phyloP scores from a whole-genome alignment of 2,888 invertebrate genomes.

The Cheilosia vernalis region DNA sequence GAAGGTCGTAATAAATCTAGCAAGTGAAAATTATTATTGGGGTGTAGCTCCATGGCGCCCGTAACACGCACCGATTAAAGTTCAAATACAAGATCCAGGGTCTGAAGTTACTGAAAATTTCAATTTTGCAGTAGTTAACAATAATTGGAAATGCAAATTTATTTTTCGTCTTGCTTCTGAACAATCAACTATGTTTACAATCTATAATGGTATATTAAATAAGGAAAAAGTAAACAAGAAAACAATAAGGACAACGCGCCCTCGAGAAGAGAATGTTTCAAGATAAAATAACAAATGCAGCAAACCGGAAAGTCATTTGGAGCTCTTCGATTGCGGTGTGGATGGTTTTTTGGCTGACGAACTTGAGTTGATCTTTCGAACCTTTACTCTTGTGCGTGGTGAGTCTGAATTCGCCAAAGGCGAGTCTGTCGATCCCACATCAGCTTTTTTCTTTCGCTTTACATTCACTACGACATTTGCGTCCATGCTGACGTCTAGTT shows the following conservation, averaged over 20 bases:
- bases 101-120: neutral
- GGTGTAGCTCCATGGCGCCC: too few relatives aligned
- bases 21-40: too few relatives aligned
- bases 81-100: too few relatives aligned
- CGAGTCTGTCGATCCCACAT: neutral
- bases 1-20: too few relatives aligned
- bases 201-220: slow-evolving; percentile 1
- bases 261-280: neutral
- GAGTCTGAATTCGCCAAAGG: slow-evolving; percentile 66
- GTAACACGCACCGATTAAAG: too few relatives aligned
- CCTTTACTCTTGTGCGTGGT: slow-evolving; percentile 79
- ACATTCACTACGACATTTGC: slow-evolving; percentile 83
- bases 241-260: neutral
- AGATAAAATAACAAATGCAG: slow-evolving; percentile 26
- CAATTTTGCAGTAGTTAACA: neutral
- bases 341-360: slow-evolving; percentile 8
- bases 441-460: slow-evolving; percentile 81
- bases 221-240: slow-evolving; percentile 4
- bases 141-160: slow-evolving; percentile 35
- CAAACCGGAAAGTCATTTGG: slow-evolving; percentile 10
- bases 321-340: slow-evolving; percentile 27
- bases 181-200: slow-evolving; percentile 28
- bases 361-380: slow-evolving; percentile 78
- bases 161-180: slow-evolving; percentile 34
- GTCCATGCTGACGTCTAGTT: slow-evolving; percentile 83